Percentiles rank a stretch among this genome's conserved stretches.
Conservation (phyloP, 35 echinoderm and acorn worm genomes). For the Eucidaris tribuloides region DNA sequence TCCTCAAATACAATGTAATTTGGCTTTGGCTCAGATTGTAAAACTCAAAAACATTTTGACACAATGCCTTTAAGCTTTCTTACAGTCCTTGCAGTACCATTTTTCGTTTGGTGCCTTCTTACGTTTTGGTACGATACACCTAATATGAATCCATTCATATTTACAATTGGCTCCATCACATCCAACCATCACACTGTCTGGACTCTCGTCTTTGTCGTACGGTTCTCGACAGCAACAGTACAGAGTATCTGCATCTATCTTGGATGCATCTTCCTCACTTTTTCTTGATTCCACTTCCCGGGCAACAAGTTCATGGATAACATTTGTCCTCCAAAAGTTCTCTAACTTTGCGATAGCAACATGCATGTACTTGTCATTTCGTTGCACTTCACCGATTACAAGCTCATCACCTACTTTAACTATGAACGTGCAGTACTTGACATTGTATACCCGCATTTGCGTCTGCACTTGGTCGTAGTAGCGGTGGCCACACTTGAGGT, state of each 20-base stretch:
- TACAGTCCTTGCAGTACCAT: too few relatives aligned
- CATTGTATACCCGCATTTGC: background rate
- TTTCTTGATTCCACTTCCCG: background rate
- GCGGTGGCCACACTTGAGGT: background rate
- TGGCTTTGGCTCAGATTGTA: too few relatives aligned
- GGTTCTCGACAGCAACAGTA: too few relatives aligned
- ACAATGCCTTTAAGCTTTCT: too few relatives aligned
- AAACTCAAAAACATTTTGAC: too few relatives aligned
- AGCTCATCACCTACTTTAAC: background rate
- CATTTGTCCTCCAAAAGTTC: background rate
- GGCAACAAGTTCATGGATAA: background rate
- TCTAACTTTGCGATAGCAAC: background rate
- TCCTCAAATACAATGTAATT: too few relatives aligned
- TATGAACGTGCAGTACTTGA: background rate
- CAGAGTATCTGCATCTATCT: background rate
- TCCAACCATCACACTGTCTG: too few relatives aligned
- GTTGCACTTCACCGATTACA: background rate
- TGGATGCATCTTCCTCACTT: background rate
- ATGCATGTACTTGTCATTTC: background rate
- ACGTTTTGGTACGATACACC: too few relatives aligned
- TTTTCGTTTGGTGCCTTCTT: too few relatives aligned
- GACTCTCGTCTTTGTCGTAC: too few relatives aligned
- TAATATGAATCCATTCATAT: too few relatives aligned
- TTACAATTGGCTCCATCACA: too few relatives aligned
- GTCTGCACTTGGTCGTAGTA: slow-evolving; percentile 7